These are phyloP conservation scores for Maccullochella peelii DNA, from an alignment of 2,113 vertebrate genomes.

Conservation along the genomic window DNA sequence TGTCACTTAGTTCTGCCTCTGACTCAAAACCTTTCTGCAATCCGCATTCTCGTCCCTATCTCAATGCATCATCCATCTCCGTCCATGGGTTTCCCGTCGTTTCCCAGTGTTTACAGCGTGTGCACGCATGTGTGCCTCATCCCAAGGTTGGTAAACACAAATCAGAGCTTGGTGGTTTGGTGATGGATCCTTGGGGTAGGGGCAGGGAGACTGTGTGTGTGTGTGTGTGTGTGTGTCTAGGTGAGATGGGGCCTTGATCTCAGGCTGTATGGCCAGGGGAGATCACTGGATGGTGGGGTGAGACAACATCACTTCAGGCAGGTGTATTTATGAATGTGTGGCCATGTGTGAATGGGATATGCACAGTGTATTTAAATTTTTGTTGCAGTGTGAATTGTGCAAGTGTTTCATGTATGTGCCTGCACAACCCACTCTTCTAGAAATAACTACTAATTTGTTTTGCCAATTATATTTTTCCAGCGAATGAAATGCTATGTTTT, in stretches of 20 bases:
- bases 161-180: slow-evolving; percentile 27
- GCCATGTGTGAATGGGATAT: not conserved
- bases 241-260: slow-evolving; percentile 34
- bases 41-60: slow-evolving; percentile 36
- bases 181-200: slow-evolving; percentile 20
- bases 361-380: not conserved
- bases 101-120: not conserved
- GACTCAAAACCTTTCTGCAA: slow-evolving; percentile 14
- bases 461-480: not conserved
- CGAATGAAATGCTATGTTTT: not conserved
- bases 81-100: not conserved
- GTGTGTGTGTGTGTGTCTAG: slow-evolving; percentile 16
- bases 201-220: not conserved
- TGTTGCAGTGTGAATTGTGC: not conserved
- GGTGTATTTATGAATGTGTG: not conserved
- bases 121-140: slow-evolving; percentile 10
- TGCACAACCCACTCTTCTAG: not conserved
- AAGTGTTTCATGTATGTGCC: not conserved
- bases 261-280: slow-evolving; percentile 3
- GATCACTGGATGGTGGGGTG: not conserved
- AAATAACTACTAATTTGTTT: not conserved
- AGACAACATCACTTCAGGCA: not conserved
- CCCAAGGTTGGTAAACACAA: slow-evolving; percentile 50
- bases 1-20: slow-evolving; percentile 30
- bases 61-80: not conserved